phyloP scores from a whole-genome alignment of 2,113 vertebrate genomes.

The Empidonax alnorum region DNA sequence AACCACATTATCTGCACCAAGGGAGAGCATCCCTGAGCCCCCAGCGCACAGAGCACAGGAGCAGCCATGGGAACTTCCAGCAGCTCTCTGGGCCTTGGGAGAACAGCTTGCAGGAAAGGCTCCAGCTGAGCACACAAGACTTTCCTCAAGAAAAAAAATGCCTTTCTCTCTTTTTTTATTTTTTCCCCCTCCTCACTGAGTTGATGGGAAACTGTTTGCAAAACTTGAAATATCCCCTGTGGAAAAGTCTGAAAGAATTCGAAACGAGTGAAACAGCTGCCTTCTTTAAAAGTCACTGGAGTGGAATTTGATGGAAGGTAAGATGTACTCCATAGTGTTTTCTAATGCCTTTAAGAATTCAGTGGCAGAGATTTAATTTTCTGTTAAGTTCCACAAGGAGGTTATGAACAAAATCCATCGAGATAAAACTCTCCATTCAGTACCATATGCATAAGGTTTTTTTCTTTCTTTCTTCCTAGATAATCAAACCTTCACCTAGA shows the following conservation, averaged over 20 bases:
- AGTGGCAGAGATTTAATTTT: constrained; percentile 59
- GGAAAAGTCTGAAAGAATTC: constrained; percentile 40
- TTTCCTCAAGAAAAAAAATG: constrained; percentile 45
- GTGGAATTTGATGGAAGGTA: constrained; percentile 52
- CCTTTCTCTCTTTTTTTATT: neutral
- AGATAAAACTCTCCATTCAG: constrained; percentile 20
- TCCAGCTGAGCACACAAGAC: constrained; percentile 28
- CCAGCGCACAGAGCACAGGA: neutral
- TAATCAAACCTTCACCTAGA: constrained; percentile 24
- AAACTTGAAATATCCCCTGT: constrained; percentile 28
- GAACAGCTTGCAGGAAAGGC: neutral
- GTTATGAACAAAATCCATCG: neutral
- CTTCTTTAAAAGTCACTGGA: constrained; percentile 53
- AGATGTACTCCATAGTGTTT: neutral
- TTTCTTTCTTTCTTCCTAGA: constrained; percentile 17
- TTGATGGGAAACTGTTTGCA: constrained; percentile 31
- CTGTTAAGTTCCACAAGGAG: constrained; percentile 56
- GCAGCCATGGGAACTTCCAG: neutral
- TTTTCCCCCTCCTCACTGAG: neutral
- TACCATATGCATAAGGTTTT: neutral
- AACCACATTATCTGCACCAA: fast-evolving
- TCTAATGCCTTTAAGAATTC: constrained; percentile 24
- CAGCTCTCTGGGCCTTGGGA: neutral
- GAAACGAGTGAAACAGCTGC: constrained; percentile 24
- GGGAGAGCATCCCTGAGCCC: neutral